Percentiles rank a stretch among this genome's conserved stretches.
phyloP scores from a whole-genome alignment of 1,140 invertebrate genomes.

The Zaprionus vittiger region DNA sequence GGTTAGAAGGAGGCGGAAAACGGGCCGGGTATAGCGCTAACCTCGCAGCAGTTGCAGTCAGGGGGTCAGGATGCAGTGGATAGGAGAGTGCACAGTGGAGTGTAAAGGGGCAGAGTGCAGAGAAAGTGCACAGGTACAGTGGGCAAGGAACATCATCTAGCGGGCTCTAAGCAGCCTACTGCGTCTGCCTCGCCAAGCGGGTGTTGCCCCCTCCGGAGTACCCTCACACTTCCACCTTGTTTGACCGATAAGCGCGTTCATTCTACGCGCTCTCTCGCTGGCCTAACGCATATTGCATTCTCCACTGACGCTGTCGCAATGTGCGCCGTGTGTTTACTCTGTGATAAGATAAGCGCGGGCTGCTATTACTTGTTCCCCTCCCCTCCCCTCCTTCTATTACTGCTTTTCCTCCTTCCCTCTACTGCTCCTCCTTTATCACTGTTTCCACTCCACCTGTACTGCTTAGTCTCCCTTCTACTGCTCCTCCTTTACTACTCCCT shows the following conservation, averaged over 20 bases:
- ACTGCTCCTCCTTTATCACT: no score
- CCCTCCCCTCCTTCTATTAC: no score
- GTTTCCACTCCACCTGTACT: no score
- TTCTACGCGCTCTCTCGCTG: background rate
- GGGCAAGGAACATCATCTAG: background rate
- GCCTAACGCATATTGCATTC: slow-evolving; percentile 1
- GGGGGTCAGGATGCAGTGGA: background rate
- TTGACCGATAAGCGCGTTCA: background rate
- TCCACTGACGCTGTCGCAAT: background rate
- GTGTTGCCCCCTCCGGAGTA: background rate
- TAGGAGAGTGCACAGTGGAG: background rate
- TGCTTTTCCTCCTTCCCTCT: no score
- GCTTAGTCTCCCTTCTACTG: no score
- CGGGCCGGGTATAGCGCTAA: no score
- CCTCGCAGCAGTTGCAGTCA: background rate
- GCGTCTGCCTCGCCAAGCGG: background rate
- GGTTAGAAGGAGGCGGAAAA: no score
- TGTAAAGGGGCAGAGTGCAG: background rate
- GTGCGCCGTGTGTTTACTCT: slow-evolving; percentile 34
- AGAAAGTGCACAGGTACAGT: no score
- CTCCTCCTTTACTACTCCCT: no score
- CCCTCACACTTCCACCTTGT: background rate
- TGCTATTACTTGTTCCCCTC: slow-evolving; percentile 18
- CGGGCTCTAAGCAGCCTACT: no score
- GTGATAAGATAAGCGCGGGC: slow-evolving; percentile 74